Evolutionary conservation across 1,140 invertebrate genomes (phyloP).

Genomic region (Drosophila persimilis): DNA sequence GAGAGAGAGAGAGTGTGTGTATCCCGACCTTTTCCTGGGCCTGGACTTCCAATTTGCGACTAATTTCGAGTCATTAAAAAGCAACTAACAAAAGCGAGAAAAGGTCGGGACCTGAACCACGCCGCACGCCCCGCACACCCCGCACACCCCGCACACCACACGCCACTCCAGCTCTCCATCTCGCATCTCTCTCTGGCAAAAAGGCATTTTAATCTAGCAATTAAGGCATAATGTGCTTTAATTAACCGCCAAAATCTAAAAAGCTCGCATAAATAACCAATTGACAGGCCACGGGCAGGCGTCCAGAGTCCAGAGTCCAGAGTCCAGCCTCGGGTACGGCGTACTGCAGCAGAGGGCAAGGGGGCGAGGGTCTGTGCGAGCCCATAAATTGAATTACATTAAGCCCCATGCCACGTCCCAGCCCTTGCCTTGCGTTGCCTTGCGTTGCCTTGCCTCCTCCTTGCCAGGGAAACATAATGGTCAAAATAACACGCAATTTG

Average conservation of each 20-base stretch:
- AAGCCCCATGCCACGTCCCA: constrained; percentile 33
- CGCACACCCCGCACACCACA: too few species aligned
- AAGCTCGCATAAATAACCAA: constrained; percentile 75
- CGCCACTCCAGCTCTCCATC: too few species aligned
- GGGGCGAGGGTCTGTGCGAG: constrained; percentile 26
- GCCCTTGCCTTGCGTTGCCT: too few species aligned
- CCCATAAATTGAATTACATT: constrained; percentile 79
- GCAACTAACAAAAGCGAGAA: constrained; percentile 22
- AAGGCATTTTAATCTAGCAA: constrained; percentile 71
- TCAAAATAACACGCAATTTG: constrained; percentile 78
- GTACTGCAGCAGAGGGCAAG: background rate
- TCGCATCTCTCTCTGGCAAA: constrained; percentile 1
- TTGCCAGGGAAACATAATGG: constrained; percentile 55
- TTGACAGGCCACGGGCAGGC: constrained; percentile 45
- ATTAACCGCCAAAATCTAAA: constrained; percentile 80
- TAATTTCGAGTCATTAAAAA: constrained; percentile 76
- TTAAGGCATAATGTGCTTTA: constrained; percentile 76
- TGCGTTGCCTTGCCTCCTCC: background rate
- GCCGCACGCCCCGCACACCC: too few species aligned
- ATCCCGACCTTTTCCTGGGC: background rate
- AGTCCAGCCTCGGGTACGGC: background rate
- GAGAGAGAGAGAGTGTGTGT: too few species aligned
- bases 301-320: too few species aligned
- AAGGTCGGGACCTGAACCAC: constrained; percentile 15
- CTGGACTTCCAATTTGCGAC: constrained; percentile 64